These are phyloP conservation scores for Bactericera cockerelli DNA, from an alignment of 1,140 invertebrate genomes.

Conservation along the genomic window DNA sequence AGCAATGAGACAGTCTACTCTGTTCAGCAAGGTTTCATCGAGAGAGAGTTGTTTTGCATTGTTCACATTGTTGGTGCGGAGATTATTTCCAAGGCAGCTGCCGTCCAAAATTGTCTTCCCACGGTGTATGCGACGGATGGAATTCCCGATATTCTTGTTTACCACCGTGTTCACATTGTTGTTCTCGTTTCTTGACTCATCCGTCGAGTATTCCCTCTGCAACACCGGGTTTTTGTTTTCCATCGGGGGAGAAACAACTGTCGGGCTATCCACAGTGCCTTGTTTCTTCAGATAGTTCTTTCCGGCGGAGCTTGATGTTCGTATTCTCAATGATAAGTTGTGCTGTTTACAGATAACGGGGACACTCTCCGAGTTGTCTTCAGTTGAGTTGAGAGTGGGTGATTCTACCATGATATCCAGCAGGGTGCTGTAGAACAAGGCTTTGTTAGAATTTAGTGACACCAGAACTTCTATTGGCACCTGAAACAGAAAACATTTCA, in stretches of 20 bases:
- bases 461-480: not conserved
- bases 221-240: not conserved
- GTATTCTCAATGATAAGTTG: not conserved
- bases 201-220: not conserved
- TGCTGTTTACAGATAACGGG: constrained; percentile 1
- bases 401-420: not conserved
- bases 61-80: not conserved
- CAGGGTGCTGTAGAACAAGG: not conserved
- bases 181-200: not conserved
- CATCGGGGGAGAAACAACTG: not conserved
- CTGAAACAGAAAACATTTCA: no score
- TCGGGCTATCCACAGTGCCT: not conserved
- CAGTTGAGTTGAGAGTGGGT: not conserved
- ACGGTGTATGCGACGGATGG: not conserved
- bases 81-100: not conserved
- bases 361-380: not conserved
- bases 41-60: not conserved
- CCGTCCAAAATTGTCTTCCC: not conserved
- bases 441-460: not conserved
- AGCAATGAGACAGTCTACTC: not conserved
- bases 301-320: not conserved
- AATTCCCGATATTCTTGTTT: not conserved
- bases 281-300: not conserved
- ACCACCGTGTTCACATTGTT: not conserved
- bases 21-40: not conserved